Percentiles rank a stretch among this genome's conserved stretches.
These are phyloP conservation scores for Caenorhabditis panamensis DNA, from an alignment of 2,888 invertebrate genomes.

Conservation along the genomic window DNA sequence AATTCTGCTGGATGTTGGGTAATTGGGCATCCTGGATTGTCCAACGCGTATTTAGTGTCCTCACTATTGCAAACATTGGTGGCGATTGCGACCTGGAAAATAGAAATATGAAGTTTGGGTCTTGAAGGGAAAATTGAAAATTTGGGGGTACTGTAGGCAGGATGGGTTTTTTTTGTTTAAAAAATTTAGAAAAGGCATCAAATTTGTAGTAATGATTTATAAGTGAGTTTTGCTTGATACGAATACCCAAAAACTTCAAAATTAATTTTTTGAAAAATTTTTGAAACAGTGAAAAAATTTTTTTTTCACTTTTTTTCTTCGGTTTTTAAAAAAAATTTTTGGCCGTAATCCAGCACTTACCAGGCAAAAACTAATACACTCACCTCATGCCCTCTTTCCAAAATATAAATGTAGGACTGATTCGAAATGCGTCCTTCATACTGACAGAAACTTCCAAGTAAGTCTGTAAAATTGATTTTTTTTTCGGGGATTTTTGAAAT, in stretches of 20 bases:
- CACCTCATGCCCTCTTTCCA: not conserved
- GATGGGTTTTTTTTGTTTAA: conserved; percentile 2
- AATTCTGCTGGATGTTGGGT: not conserved
- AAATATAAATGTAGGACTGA: conserved; percentile 18
- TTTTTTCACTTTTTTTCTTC: too few relatives aligned
- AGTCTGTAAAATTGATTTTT: conserved; percentile 9
- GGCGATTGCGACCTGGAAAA: conserved; percentile 30
- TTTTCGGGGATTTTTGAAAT: too few relatives aligned
- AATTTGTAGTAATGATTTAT: too few relatives aligned
- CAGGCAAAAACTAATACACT: not conserved
- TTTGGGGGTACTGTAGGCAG: too few relatives aligned
- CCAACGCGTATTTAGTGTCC: conserved; percentile 11
- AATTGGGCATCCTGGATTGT: not conserved
- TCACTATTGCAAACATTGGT: conserved; percentile 30
- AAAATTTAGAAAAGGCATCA: too few relatives aligned
- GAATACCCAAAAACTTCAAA: too few relatives aligned
- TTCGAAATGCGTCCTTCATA: not conserved
- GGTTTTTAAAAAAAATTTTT: not conserved
- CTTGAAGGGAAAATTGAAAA: too few relatives aligned
- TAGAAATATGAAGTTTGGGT: too few relatives aligned
- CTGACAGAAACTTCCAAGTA: conserved; percentile 33
- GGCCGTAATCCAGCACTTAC: too few relatives aligned
- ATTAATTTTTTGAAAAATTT: too few relatives aligned
- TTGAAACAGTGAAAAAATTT: too few relatives aligned
- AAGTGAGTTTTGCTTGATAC: too few relatives aligned